Evolutionary conservation across 2,888 invertebrate genomes (phyloP).

Genomic region (Tetramorium bicarinatum): DNA sequence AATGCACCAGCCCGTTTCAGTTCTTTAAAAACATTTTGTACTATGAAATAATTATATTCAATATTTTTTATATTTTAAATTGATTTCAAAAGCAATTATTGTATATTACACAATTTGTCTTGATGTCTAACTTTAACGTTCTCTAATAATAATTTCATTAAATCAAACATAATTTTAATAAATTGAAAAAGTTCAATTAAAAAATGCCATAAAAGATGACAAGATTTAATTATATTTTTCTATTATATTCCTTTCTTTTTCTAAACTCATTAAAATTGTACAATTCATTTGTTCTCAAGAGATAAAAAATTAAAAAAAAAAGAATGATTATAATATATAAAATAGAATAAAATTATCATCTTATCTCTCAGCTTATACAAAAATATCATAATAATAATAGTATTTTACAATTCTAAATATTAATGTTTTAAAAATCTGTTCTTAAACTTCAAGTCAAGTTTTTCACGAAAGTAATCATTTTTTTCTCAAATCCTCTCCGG

Average conservation of each 20-base stretch:
- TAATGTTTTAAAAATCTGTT: background rate
- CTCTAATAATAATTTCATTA: background rate
- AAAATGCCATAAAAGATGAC: background rate
- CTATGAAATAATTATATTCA: background rate
- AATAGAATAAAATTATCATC: background rate
- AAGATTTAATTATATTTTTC: background rate
- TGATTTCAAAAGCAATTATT: background rate
- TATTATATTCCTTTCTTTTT: background rate
- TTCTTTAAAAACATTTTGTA: background rate
- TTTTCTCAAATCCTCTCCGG: background rate
- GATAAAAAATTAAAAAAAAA: background rate
- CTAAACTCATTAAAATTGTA: background rate
- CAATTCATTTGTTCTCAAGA: background rate
- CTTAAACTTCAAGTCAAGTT: background rate
- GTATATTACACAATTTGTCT: background rate
- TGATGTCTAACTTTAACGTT: background rate
- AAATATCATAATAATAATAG: background rate
- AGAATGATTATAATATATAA: background rate
- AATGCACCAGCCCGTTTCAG: background rate
- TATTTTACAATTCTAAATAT: background rate
- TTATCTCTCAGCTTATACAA: background rate
- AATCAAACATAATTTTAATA: background rate
- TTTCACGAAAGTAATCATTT: background rate
- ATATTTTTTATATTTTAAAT: background rate
- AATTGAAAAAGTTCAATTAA: background rate